Base-by-base conservation (phyloP, 2,113 vertebrate species). In the Piaya cayana region DNA sequence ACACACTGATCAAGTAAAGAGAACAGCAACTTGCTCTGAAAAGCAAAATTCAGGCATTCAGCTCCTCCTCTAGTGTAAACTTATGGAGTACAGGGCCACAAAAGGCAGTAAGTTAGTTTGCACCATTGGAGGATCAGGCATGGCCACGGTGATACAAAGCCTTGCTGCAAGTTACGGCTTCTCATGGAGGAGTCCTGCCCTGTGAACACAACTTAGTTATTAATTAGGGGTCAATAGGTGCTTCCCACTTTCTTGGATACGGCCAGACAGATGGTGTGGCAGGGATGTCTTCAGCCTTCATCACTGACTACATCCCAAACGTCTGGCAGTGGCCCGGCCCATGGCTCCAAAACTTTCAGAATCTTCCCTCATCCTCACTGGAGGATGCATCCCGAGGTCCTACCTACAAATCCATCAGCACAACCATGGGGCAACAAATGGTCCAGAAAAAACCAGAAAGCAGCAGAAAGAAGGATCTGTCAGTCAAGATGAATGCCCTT, bases 201-300 rank as follows among this genome's bases (percentile, higher is more conserved):
- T 34, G 22, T 37, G 18, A 77, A 14, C 3, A 6, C 3, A 42
- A 45, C 49, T 68, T n/a, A 29, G 11, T 79, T 62, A 67, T n/a
- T 49, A 23, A 49, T 49, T 49, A 49, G 20, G 9, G 56, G 22
- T 94, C 56, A 34, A 30, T 5, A 70, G 50, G 36, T 62, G 14
- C n/a, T 52, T 58, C 37, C 42, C 1, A 0, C 50, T 56, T 34
- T 55, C 0, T 0, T 0, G 0, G 58, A 64, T 23, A 5, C 7
- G 7, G 72, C 39, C 0, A 0, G 52, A 70, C 25, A 43, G 55
- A 37, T 70, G 21, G 15, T 16, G 18, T n/a, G 55, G 45, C 36
- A 70, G n/a, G 2, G 5, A 36, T 1, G 3, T 75, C 82, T 55
- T 56, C 19, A 75, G 36, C 16, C 29, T 79, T 53, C 42, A 36